These are phyloP conservation scores for Propithecus coquereli DNA, from an alignment of 2,113 vertebrate species.

Conservation along the genomic window DNA sequence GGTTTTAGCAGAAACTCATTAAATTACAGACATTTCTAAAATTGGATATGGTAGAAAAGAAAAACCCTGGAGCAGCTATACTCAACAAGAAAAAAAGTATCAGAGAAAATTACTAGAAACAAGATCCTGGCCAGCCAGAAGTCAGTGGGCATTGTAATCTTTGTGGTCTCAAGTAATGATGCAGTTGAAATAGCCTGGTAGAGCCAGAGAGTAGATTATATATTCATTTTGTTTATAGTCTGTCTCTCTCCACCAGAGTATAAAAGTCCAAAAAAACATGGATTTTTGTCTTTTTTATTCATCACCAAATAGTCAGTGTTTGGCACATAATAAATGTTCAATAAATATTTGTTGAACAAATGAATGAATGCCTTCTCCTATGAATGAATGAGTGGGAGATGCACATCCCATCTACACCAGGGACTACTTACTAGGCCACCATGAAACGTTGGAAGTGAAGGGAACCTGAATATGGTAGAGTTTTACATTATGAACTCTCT, in stretches of 20 bases:
- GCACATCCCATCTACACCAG: background rate
- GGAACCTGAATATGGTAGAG: background rate
- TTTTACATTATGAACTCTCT: background rate
- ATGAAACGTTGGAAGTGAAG: background rate
- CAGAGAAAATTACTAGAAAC: background rate
- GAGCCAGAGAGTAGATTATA: background rate
- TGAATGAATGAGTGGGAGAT: background rate
- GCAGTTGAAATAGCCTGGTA: background rate
- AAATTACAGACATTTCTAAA: conserved; percentile 30
- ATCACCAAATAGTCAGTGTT: background rate
- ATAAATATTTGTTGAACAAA: background rate
- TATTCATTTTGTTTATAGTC: background rate
- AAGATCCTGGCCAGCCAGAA: background rate
- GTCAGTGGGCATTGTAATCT: background rate
- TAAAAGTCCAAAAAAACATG: background rate
- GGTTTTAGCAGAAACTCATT: conserved; percentile 51
- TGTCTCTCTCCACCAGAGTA: background rate
- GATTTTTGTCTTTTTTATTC: background rate
- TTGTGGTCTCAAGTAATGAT: background rate
- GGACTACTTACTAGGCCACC: background rate
- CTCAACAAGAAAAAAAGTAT: background rate
- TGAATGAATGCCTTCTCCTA: background rate
- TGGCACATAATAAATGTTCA: background rate
- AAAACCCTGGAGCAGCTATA: background rate
- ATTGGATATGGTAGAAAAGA: conserved; percentile 23